Base-by-base conservation (phyloP, 1,140 invertebrate genomes). In the Drosophila bifasciata region DNA sequence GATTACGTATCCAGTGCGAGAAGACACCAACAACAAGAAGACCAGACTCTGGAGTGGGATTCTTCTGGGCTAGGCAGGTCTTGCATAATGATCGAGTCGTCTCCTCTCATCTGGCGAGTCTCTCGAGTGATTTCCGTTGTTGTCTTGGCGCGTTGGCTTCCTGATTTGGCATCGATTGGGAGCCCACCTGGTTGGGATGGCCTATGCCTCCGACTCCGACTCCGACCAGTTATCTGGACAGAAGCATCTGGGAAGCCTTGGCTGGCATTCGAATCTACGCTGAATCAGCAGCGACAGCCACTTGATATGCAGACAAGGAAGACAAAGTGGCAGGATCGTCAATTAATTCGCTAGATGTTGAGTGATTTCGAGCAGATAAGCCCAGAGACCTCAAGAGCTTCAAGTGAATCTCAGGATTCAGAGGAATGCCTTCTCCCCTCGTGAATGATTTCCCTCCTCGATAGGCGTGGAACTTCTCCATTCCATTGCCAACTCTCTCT, bases 61-160 rank as follows among this genome's bases (percentile, higher is more conserved):
- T 60, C 56, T 67, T 57, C 63, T 71, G 58, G 45, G 75, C 63
- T 71, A 55, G 45, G 75, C 72, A 55, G 61, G 45, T 28, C 73
- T 85, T 84, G 79, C 80, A 84, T 85, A 84, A 84, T 84, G 76
- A 84, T 84, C 74, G 76, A 62, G 69, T 49, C 17, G 32, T 25
- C 51, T 9, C 45, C 28, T 67, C 28, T n/a, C 41, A 19, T 50
- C 45, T 41, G 32, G 32, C 48, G 36, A 66, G 62, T 76, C 73
- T 72, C 73, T 56, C 57, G 17, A 85, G 73, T 60, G 81, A 75
- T 81, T 88, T 86, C 81, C 81, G 78, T 53, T 80, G 77, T 43
- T 76, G 72, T 49, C 55, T 39, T 75, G 72, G 36, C 71, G 72
- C 71, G 48, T 78, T 67, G 73, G 68, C 80, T 85, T 77, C 81